phyloP scores from a whole-genome alignment of 30 jellyfish, hydroid and myxozoan genomes.

The Aurelia sp. region DNA sequence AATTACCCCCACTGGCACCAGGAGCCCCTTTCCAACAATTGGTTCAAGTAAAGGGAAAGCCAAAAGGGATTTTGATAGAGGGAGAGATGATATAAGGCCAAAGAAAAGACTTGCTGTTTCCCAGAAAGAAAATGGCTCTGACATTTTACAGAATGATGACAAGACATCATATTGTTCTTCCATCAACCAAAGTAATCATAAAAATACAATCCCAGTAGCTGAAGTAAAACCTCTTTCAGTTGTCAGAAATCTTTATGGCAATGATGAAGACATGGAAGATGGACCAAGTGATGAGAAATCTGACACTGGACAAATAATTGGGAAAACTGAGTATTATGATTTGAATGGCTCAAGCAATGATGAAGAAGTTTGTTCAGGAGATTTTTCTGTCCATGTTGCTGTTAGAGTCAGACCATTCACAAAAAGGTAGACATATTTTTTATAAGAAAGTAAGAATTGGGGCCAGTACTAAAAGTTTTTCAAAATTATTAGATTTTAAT shows the following conservation, averaged over 20 bases:
- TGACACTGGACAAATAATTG: neutral
- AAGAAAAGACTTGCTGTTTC: constrained; percentile 55
- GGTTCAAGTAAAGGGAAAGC: constrained; percentile 30
- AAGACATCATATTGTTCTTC: neutral
- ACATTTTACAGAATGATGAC: neutral
- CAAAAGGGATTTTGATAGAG: constrained; percentile 34
- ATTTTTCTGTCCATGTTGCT: constrained; percentile 85
- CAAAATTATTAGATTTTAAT: too few relatives aligned
- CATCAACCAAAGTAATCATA: neutral
- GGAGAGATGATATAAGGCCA: constrained; percentile 30
- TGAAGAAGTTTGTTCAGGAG: constrained; percentile 8
- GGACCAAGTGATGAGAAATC: neutral
- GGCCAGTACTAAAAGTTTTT: too few relatives aligned
- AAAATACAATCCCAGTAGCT: constrained; percentile 16
- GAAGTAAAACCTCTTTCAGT: constrained; percentile 46
- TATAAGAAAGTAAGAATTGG: too few relatives aligned
- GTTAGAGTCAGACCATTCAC: constrained; percentile 95
- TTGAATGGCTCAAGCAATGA: neutral
- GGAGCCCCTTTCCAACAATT: constrained; percentile 13
- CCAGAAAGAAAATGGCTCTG: neutral
- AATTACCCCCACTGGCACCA: constrained; percentile 40
- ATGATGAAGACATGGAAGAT: constrained; percentile 9
- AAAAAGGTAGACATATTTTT: constrained; percentile 52
- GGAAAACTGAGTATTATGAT: neutral
- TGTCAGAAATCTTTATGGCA: neutral